Conservation (phyloP, 1,140 invertebrate species). For the Vanessa atalanta region DNA sequence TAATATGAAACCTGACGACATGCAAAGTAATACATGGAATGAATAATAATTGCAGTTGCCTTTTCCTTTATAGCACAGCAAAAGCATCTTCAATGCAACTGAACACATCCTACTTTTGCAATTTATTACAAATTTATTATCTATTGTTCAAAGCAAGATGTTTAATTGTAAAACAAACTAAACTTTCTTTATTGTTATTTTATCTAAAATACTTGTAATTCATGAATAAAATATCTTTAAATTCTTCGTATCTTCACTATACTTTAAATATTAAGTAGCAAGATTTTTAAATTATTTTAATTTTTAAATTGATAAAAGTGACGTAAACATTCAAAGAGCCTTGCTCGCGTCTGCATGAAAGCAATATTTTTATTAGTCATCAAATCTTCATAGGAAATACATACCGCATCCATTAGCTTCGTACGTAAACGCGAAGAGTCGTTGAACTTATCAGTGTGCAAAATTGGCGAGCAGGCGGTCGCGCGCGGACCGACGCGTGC, state of each 20-base stretch:
- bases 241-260: too few relatives aligned
- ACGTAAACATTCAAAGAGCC: background rate
- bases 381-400: conserved; percentile 27
- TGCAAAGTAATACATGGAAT: background rate
- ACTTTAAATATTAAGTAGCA: too few relatives aligned
- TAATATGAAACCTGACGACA: too few relatives aligned
- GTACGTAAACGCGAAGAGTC: conserved; percentile 57
- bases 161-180: background rate
- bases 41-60: background rate
- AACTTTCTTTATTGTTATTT: background rate
- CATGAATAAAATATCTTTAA: too few relatives aligned
- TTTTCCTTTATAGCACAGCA: conserved; percentile 7
- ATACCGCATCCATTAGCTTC: conserved; percentile 60
- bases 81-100: conserved; percentile 1
- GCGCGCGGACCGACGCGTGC: conserved; percentile 51
- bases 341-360: background rate
- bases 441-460: conserved; percentile 74
- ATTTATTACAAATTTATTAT: background rate
- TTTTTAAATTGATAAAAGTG: too few relatives aligned
- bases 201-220: too few relatives aligned
- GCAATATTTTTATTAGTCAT: conserved; percentile 8
- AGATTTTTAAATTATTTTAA: too few relatives aligned
- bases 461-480: conserved; percentile 68
- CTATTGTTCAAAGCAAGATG: background rate
- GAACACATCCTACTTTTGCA: background rate